Evolutionary conservation across 2,113 vertebrate species (phyloP).

Genomic region (Oophaga pumilio): DNA sequence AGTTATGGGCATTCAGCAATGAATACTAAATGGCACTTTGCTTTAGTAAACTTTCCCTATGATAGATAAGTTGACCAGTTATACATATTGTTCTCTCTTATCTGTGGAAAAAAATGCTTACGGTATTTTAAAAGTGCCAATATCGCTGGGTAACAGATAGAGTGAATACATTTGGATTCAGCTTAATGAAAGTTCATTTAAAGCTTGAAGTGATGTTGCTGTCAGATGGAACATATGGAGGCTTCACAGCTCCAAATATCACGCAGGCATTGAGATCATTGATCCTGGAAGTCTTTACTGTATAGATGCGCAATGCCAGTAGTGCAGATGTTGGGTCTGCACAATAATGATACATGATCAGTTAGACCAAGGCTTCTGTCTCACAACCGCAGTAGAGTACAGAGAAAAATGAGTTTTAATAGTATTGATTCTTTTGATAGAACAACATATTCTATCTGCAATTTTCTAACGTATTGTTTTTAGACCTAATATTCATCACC

Average conservation of each 20-base stretch:
- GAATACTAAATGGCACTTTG: background rate
- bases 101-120: background rate
- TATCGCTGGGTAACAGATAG: background rate
- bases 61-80: background rate
- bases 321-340: background rate
- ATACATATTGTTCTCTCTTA: background rate
- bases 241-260: background rate
- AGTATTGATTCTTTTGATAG: background rate
- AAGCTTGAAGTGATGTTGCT: background rate
- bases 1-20: background rate
- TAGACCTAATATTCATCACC: no score
- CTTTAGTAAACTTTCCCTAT: background rate
- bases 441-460: background rate
- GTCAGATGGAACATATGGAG: background rate
- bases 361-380: background rate
- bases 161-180: background rate
- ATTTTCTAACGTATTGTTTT: no score
- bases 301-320: background rate
- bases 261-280: background rate
- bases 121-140: background rate
- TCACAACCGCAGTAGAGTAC: background rate
- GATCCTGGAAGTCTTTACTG: background rate
- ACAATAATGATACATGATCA: background rate
- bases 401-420: background rate
- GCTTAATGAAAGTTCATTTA: background rate